phyloP scores from a whole-genome alignment of 2,888 invertebrate genomes.

The Yponomeuta plumbellus region DNA sequence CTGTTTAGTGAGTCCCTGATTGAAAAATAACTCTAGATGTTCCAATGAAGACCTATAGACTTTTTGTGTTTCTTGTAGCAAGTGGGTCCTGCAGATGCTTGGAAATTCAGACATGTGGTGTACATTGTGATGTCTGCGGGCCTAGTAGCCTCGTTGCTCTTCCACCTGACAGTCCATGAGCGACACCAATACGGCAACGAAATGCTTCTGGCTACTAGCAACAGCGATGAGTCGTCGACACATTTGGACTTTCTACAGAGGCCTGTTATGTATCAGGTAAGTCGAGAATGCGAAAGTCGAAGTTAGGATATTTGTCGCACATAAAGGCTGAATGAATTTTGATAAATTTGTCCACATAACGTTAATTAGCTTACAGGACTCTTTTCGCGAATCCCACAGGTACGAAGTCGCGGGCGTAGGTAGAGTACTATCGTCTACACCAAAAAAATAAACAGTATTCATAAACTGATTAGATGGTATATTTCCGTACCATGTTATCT shows the following conservation, averaged over 20 bases:
- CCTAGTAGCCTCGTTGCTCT: slow-evolving; percentile 79
- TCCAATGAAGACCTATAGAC: too few relatives aligned
- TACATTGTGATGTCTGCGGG: slow-evolving; percentile 82
- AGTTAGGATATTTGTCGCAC: slow-evolving; percentile 18
- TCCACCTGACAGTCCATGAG: slow-evolving; percentile 84
- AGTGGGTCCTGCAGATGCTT: slow-evolving; percentile 80
- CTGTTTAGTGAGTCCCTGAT: too few relatives aligned
- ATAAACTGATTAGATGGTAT: too few relatives aligned
- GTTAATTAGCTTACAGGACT: too few relatives aligned
- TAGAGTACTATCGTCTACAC: too few relatives aligned
- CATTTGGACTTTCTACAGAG: slow-evolving; percentile 54
- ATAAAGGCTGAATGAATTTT: too few relatives aligned
- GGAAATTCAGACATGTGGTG: slow-evolving; percentile 82
- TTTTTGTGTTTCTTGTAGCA: slow-evolving; percentile 48
- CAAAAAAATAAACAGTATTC: too few relatives aligned
- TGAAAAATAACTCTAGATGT: too few relatives aligned
- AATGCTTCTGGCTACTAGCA: slow-evolving; percentile 29
- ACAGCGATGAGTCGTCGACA: slow-evolving; percentile 35
- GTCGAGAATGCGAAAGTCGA: slow-evolving; percentile 76
- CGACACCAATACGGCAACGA: slow-evolving; percentile 40
- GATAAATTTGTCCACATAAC: too few relatives aligned
- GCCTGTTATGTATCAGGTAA: slow-evolving; percentile 60
- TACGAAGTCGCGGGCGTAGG: too few relatives aligned
- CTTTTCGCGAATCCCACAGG: too few relatives aligned
- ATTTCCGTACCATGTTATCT: too few relatives aligned